These are phyloP conservation scores for Bugula neritina DNA, from an alignment of 2,888 invertebrate genomes.

Conservation along the genomic window DNA sequence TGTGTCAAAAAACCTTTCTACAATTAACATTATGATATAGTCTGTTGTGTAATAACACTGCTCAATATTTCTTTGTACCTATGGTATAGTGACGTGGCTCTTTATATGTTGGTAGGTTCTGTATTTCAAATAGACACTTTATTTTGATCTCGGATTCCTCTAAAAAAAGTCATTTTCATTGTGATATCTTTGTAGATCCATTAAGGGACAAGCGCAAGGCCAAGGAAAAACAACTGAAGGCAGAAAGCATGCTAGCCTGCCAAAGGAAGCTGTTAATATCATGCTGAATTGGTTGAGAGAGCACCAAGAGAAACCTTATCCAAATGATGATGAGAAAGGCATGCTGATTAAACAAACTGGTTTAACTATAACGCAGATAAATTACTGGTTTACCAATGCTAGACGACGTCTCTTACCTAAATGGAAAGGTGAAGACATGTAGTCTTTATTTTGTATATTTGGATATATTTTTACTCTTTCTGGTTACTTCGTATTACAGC, in stretches of 20 bases:
- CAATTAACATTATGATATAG: no score
- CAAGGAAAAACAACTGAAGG: slow-evolving; percentile 25
- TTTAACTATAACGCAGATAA: slow-evolving; percentile 52
- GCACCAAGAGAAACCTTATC: slow-evolving; percentile 53
- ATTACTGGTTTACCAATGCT: slow-evolving; percentile 54
- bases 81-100: no score
- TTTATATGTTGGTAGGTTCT: no score
- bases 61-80: no score
- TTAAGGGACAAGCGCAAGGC: slow-evolving; percentile 18
- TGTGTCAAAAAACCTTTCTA: no score
- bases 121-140: no score
- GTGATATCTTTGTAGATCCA: slow-evolving; percentile 2
- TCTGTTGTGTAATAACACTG: no score
- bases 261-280: slow-evolving; percentile 51
- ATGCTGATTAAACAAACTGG: slow-evolving; percentile 51
- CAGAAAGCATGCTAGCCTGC: slow-evolving; percentile 45
- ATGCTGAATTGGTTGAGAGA: slow-evolving; percentile 52
- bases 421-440: slow-evolving; percentile 36
- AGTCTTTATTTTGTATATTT: no score
- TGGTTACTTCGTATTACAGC: no score
- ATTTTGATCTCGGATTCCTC: no score
- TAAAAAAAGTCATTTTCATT: no score
- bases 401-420: slow-evolving; percentile 52
- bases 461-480: no score
- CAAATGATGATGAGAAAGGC: slow-evolving; percentile 53